These are phyloP conservation scores for Hyppa rectilinea DNA, from an alignment of 2,888 invertebrate species.

Conservation along the genomic window DNA sequence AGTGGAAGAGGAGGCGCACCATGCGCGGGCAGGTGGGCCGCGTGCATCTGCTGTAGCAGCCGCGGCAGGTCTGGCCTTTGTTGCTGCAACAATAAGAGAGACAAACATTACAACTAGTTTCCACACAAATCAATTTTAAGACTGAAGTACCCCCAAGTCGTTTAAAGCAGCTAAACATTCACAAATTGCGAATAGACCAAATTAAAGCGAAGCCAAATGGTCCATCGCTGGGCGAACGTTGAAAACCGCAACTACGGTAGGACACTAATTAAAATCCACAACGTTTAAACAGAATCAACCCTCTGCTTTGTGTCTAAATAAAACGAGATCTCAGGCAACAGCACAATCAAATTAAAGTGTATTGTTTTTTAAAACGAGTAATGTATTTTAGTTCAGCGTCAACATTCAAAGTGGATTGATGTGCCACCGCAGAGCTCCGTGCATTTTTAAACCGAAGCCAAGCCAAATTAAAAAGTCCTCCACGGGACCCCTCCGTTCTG, in stretches of 20 bases:
- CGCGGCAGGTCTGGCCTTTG: conserved; percentile 96
- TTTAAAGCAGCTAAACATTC: conserved; percentile 34
- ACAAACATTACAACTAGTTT: conserved; percentile 26
- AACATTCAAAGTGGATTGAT: conserved; percentile 88
- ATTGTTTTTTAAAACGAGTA: conserved; percentile 67
- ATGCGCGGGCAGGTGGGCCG: conserved; percentile 94
- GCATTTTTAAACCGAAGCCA: conserved; percentile 88
- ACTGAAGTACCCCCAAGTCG: conserved; percentile 11
- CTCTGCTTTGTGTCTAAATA: conserved; percentile 38
- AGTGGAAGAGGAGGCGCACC: conserved; percentile 93
- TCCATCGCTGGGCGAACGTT: conserved; percentile 22
- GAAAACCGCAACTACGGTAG: conserved; percentile 46
- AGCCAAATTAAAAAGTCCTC: conserved; percentile 90
- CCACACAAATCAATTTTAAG: conserved; percentile 14
- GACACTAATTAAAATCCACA: conserved; percentile 53
- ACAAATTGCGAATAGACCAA: conserved; percentile 25
- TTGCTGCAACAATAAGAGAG: conserved; percentile 91
- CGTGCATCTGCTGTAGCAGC: conserved; percentile 97
- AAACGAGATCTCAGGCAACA: conserved; percentile 42
- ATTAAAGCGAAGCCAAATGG: conserved; percentile 35
- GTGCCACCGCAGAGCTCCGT: conserved; percentile 88
- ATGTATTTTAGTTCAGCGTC: conserved; percentile 78
- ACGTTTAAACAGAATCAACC: conserved; percentile 50
- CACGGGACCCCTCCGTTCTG: conserved; percentile 81
- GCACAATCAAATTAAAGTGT: conserved; percentile 52